These are phyloP conservation scores for Onychomys arenicola DNA, from an alignment of 2,797 vertebrate species.

Conservation along the genomic window DNA sequence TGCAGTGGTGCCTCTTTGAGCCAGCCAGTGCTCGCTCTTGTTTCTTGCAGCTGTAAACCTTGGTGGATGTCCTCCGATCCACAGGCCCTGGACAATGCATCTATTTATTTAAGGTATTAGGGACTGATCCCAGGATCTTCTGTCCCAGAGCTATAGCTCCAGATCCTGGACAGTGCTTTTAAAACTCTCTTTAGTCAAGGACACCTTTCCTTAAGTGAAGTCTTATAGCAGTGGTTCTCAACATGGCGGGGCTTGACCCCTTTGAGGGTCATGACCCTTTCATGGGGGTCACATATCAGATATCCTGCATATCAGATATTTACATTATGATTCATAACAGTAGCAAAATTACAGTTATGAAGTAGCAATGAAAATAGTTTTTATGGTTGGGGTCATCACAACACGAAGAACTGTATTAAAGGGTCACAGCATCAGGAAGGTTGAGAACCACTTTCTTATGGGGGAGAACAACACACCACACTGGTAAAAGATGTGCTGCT, in stretches of 20 bases:
- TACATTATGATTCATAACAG: not conserved
- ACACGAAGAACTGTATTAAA: not conserved
- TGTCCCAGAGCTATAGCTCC: not conserved
- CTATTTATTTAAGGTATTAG: not conserved
- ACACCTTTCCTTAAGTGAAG: not conserved
- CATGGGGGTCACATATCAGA: no score
- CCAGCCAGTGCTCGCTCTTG: not conserved
- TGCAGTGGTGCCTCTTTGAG: not conserved
- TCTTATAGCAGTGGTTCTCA: not conserved
- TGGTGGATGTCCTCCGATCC: not conserved
- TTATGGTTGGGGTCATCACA: not conserved
- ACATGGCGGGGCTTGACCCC: not conserved
- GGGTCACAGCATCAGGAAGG: not conserved
- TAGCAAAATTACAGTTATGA: not conserved
- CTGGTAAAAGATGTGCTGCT: not conserved
- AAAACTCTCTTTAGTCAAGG: not conserved
- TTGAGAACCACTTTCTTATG: not conserved
- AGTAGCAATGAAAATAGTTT: not conserved
- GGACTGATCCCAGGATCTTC: not conserved
- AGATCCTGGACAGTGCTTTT: not conserved
- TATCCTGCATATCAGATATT: not conserved
- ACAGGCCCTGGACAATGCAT: not conserved
- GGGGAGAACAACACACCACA: not conserved
- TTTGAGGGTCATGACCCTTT: not conserved
- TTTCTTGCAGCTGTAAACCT: not conserved